Percentiles rank a stretch among this genome's conserved stretches.
These are phyloP conservation scores for Hemicentrotus pulcherrimus DNA, from an alignment of 35 echinoderm and acorn worm genomes.

Conservation along the genomic window DNA sequence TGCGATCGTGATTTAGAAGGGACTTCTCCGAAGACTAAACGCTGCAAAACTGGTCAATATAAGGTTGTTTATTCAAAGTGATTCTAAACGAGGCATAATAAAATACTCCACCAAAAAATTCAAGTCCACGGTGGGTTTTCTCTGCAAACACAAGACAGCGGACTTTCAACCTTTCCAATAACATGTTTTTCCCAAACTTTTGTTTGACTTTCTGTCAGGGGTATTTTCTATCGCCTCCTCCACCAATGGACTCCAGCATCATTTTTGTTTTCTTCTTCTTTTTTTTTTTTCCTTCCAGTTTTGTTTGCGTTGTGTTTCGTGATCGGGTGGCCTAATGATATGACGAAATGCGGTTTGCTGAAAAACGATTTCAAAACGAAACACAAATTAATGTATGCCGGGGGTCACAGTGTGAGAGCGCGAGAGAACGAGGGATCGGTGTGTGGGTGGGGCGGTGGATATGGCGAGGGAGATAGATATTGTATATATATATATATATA, in stretches of 20 bases:
- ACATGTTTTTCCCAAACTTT: conserved; percentile 19
- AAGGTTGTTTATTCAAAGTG: background rate
- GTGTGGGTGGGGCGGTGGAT: background rate
- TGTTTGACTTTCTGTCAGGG: background rate
- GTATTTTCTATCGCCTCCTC: background rate
- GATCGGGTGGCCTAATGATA: background rate
- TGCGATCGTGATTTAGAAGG: too few species aligned
- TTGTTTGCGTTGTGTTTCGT: background rate
- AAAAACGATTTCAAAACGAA: background rate
- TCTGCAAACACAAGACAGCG: background rate
- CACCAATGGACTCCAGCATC: background rate
- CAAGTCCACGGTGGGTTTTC: background rate
- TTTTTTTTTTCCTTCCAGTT: background rate
- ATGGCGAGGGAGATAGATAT: background rate
- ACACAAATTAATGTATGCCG: background rate
- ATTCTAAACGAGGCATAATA: background rate
- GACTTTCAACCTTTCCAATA: background rate
- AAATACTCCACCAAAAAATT: background rate
- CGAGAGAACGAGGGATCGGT: background rate
- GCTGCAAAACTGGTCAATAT: background rate
- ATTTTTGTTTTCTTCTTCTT: background rate
- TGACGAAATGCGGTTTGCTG: background rate
- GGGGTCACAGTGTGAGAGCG: background rate
- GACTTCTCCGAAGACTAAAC: background rate
- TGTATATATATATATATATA: too few species aligned